These are phyloP conservation scores for Drosophila kohkoa DNA, from an alignment of 1,140 invertebrate species.

Conservation along the genomic window DNA sequence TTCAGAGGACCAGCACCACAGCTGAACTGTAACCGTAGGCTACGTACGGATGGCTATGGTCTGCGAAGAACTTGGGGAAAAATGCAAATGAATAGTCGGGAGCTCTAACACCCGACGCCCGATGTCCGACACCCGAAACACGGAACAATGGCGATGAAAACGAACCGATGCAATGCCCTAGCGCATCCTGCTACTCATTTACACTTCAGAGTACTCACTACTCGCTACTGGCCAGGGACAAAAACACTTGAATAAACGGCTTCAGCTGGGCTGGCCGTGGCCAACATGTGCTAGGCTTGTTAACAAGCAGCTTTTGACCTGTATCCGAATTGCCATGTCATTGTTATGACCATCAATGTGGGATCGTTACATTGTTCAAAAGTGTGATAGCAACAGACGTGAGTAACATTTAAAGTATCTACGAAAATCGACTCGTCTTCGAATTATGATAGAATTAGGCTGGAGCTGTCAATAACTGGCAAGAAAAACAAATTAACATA, in stretches of 20 bases:
- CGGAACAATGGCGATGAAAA: constrained; percentile 25
- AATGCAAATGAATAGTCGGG: constrained; percentile 72
- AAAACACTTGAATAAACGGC: constrained; percentile 20
- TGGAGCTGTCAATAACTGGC: constrained; percentile 19
- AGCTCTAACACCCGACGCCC: constrained; percentile 15
- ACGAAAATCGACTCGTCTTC: not conserved
- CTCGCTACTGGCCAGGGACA: not conserved
- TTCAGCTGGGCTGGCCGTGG: constrained; percentile 16
- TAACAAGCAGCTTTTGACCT: constrained; percentile 75
- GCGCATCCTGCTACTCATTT: constrained; percentile 46
- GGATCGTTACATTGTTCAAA: constrained; percentile 18
- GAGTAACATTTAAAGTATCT: not conserved
- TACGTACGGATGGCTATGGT: constrained; percentile 28
- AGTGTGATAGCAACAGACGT: not conserved
- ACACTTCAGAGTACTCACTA: not conserved
- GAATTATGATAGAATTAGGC: constrained; percentile 34
- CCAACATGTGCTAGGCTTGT: constrained; percentile 62
- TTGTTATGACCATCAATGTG: constrained; percentile 30
- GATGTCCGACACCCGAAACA: constrained; percentile 17
- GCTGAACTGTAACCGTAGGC: not conserved
- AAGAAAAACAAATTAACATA: constrained; percentile 59
- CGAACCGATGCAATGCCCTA: constrained; percentile 53
- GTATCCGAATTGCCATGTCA: constrained; percentile 11
- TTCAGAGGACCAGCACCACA: not conserved
- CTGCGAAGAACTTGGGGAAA: constrained; percentile 17